phyloP scores from a whole-genome alignment of 2,888 invertebrate species.

The Microdon myrmicae region DNA sequence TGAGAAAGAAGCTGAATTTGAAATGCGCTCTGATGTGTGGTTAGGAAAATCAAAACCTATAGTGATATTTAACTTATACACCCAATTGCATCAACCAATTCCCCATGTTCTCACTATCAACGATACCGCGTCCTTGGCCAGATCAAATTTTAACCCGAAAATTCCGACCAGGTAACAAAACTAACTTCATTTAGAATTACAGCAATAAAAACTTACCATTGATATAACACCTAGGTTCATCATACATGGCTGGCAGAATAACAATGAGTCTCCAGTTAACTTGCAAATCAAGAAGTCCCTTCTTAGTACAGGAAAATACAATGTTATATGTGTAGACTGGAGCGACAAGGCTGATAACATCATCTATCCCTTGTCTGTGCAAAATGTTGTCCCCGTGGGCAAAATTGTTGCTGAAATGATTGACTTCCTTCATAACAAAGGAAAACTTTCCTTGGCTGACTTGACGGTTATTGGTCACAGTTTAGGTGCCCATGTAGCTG shows the following conservation, averaged over 20 bases:
- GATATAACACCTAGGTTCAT: slow-evolving; percentile 21
- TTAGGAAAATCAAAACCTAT: neutral
- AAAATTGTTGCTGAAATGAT: slow-evolving; percentile 58
- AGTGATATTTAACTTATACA: slow-evolving; percentile 9
- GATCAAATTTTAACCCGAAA: slow-evolving; percentile 4
- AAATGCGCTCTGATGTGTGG: neutral
- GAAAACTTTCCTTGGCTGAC: slow-evolving; percentile 67
- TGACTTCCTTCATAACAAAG: slow-evolving; percentile 66
- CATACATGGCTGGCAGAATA: slow-evolving; percentile 21
- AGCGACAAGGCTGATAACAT: slow-evolving; percentile 69
- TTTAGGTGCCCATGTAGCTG: slow-evolving; percentile 72
- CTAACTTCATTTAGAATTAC: neutral
- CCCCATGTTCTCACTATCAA: neutral
- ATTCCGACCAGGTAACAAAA: slow-evolving; percentile 15
- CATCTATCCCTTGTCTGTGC: slow-evolving; percentile 70
- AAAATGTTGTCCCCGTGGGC: slow-evolving; percentile 60
- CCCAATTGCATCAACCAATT: neutral
- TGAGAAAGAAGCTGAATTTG: slow-evolving; percentile 1
- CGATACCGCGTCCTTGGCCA: neutral
- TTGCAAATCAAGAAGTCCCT: slow-evolving; percentile 66
- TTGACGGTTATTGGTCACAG: slow-evolving; percentile 71
- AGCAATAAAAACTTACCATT: too few relatives aligned
- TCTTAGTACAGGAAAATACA: slow-evolving; percentile 70
- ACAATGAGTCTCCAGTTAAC: slow-evolving; percentile 62
- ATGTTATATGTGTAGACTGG: slow-evolving; percentile 74